Conservation (phyloP, 2,797 vertebrate species). For the Megalops cyprinoides region DNA sequence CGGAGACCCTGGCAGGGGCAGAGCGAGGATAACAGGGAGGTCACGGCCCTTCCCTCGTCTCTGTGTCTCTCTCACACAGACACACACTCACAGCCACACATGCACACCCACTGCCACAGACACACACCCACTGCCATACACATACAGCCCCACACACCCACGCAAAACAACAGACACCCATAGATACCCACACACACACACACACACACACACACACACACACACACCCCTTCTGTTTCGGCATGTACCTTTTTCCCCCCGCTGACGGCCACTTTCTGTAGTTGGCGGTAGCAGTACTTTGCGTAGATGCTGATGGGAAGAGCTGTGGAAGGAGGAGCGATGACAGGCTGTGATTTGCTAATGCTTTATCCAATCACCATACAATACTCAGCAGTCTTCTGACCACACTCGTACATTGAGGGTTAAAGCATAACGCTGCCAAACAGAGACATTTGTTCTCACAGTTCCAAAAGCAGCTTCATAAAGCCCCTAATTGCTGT, state of each 20-base stretch:
- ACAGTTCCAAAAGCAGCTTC: constrained; percentile 50
- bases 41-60: too few relatives aligned
- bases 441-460: constrained; percentile 47
- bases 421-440: constrained; percentile 42
- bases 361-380: background rate
- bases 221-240: too few relatives aligned
- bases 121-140: background rate
- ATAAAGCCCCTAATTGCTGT: background rate
- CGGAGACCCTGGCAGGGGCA: constrained; percentile 77
- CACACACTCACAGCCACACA: background rate
- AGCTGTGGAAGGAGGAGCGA: constrained; percentile 64
- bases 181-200: background rate
- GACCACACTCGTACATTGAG: constrained; percentile 51
- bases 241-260: constrained; percentile 88
- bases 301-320: constrained; percentile 87
- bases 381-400: background rate
- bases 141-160: background rate
- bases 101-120: background rate
- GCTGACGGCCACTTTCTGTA: constrained; percentile 85
- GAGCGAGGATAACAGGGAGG: constrained; percentile 20
- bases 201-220: background rate
- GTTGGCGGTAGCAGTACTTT: constrained; percentile 87
- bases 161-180: background rate
- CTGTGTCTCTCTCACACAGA: background rate
- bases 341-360: constrained; percentile 10